Conservation (phyloP, 2,797 vertebrate species). For the Coregonus sp. region DNA sequence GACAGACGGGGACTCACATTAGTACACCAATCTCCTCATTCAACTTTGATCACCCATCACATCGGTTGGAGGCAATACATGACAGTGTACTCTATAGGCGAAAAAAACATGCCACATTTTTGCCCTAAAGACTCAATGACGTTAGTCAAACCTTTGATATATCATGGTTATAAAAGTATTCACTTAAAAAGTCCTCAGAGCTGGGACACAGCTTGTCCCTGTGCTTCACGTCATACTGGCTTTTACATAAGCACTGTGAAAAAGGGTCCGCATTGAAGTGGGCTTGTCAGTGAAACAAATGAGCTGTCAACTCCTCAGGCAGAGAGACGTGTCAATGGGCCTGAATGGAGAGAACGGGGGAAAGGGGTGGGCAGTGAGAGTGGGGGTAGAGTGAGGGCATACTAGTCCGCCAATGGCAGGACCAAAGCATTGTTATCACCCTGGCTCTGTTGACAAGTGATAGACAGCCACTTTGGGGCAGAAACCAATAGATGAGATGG, state of each 20-base stretch:
- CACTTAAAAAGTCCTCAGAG: not conserved
- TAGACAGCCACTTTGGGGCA: constrained; percentile 12
- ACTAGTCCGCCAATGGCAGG: constrained; percentile 18
- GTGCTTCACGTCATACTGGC: not conserved
- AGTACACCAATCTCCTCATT: not conserved
- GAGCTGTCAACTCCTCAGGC: constrained; percentile 47
- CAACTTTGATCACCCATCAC: not conserved
- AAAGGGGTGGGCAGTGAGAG: constrained; percentile 11
- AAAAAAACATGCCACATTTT: not conserved
- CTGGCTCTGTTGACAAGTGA: constrained; percentile 3
- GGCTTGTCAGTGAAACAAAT: constrained; percentile 58
- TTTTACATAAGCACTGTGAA: constrained; percentile 12
- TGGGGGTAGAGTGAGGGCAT: not conserved
- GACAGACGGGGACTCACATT: not conserved
- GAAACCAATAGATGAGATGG: constrained; percentile 26
- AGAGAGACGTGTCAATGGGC: constrained; percentile 53
- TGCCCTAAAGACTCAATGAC: not conserved
- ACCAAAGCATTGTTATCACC: no score
- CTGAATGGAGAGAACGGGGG: constrained; percentile 49
- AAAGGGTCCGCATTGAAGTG: constrained; percentile 32
- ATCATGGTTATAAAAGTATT: not conserved
- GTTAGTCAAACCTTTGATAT: not conserved
- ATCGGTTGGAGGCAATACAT: not conserved
- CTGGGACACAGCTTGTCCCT: not conserved
- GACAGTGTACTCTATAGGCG: not conserved